A percentile compares a stretch with the other conserved stretches of the same genome.
These are phyloP conservation scores for Clinocottus analis DNA, from an alignment of 2,113 vertebrate genomes.

Conservation along the genomic window DNA sequence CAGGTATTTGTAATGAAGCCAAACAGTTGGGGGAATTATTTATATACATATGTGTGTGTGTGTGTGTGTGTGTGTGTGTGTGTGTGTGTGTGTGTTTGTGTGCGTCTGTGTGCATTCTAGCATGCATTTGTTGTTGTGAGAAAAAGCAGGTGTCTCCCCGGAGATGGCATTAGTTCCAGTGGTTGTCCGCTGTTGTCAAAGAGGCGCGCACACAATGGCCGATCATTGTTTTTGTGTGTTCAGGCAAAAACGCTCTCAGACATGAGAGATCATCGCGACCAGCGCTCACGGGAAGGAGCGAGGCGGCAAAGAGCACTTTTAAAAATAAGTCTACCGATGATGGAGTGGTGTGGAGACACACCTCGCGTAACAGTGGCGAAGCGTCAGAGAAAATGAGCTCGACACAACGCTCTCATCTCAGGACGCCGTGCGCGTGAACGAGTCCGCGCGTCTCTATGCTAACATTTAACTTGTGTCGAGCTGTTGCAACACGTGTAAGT, in stretches of 20 bases:
- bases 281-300: not conserved
- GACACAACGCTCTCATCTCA: no score
- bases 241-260: not conserved
- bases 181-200: constrained; percentile 13
- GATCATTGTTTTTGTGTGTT: constrained; percentile 12
- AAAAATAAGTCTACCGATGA: not conserved
- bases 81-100: not conserved
- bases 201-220: not conserved
- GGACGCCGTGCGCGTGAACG: no score
- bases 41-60: not conserved
- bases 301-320: not conserved
- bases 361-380: not conserved
- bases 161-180: constrained; percentile 29
- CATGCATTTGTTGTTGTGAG: constrained; percentile 3
- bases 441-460: not conserved
- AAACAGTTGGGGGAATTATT: no score
- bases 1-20: no score
- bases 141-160: constrained; percentile 3
- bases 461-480: not conserved
- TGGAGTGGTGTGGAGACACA: not conserved
- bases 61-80: constrained; percentile 1
- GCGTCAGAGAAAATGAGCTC: not conserved
- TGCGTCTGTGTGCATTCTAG: constrained; percentile 10
- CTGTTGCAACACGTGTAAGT: no score
- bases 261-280: not conserved